Evolutionary conservation across 2,888 invertebrate species (phyloP).

Genomic region (Rhabditoides inermis): DNA sequence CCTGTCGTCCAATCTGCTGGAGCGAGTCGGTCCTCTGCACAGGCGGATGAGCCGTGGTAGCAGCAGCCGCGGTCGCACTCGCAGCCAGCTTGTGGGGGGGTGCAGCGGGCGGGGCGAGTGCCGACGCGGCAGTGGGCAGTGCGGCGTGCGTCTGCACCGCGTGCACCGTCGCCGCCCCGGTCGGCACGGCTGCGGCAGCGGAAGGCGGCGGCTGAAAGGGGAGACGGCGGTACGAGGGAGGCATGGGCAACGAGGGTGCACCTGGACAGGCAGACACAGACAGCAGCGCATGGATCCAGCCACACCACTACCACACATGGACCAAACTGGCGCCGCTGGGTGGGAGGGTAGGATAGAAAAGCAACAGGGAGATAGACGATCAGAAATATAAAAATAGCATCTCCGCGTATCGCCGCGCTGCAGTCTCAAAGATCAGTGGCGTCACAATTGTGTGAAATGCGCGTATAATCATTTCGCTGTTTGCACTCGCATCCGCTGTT

Average conservation of each 20-base stretch:
- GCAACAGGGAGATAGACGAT: too few species aligned
- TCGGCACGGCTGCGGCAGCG: conserved; percentile 4
- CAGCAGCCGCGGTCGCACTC: conserved; percentile 11
- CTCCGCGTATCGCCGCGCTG: too few species aligned
- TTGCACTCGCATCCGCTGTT: neutral
- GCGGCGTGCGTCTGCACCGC: conserved; percentile 1
- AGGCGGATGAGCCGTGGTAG: conserved; percentile 11
- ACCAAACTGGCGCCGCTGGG: too few species aligned
- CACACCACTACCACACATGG: too few species aligned
- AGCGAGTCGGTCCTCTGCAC: too few species aligned
- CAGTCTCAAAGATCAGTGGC: too few species aligned
- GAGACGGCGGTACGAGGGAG: neutral
- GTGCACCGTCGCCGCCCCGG: neutral
- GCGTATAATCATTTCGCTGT: neutral
- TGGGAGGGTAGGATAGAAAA: neutral
- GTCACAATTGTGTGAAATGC: too few species aligned
- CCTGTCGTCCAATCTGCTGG: too few species aligned
- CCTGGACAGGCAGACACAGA: neutral
- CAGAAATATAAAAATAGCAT: too few species aligned
- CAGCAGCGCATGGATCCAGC: neutral
- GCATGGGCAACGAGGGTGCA: neutral
- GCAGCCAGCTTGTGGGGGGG: neutral
- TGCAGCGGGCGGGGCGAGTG: neutral
- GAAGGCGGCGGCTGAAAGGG: neutral
- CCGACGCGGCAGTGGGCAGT: conserved; percentile 1